A percentile compares a stretch with the other conserved stretches of the same genome.
These are phyloP conservation scores for Danaus plexippus DNA, from an alignment of 1,140 invertebrate genomes.

Conservation along the genomic window DNA sequence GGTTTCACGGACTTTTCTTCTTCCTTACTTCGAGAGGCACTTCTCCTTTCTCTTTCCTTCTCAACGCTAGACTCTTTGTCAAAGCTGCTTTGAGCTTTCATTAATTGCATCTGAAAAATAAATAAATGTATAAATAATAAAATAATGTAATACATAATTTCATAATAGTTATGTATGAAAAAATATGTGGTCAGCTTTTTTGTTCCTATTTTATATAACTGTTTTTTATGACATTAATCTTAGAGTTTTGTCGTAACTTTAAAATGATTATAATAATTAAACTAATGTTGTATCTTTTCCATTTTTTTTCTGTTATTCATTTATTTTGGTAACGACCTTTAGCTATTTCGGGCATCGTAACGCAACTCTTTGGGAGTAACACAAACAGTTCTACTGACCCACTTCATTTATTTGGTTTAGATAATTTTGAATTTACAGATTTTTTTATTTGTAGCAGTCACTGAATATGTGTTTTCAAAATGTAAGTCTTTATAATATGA, in stretches of 20 bases:
- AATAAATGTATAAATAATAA: background rate
- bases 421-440: no score
- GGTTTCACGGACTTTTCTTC: conserved; percentile 45
- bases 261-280: no score
- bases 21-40: conserved; percentile 62
- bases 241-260: conserved; percentile 20
- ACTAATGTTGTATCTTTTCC: no score
- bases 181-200: conserved; percentile 34
- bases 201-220: conserved; percentile 51
- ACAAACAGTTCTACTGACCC: conserved; percentile 39
- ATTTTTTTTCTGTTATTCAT: no score
- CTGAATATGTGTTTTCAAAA: no score
- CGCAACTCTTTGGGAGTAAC: conserved; percentile 21
- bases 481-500: no score
- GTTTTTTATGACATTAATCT: conserved; percentile 39
- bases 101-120: conserved; percentile 71
- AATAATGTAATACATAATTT: background rate
- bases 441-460: no score
- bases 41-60: conserved; percentile 65
- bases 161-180: conserved; percentile 2
- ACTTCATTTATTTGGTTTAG: conserved; percentile 24
- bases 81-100: conserved; percentile 72
- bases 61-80: conserved; percentile 72
- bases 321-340: conserved; percentile 38
- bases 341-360: conserved; percentile 51